Conservation (phyloP, 2,797 vertebrate species). For the Anniella stebbinsi region DNA sequence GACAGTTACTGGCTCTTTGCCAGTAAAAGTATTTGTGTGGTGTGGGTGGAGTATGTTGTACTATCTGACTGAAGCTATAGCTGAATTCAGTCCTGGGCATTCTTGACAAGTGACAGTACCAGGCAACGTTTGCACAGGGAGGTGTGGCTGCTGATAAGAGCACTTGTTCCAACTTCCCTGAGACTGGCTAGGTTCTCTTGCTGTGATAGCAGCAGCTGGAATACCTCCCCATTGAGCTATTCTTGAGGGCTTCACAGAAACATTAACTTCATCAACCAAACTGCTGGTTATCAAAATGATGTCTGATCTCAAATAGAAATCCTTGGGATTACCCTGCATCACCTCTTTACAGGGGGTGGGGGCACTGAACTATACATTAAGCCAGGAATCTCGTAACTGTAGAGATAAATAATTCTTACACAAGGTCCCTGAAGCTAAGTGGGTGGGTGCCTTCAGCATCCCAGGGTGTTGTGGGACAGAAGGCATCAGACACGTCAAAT, state of each 20-base stretch:
- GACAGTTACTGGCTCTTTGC: neutral
- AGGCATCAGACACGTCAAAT: constrained; percentile 22
- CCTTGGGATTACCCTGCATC: neutral
- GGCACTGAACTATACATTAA: neutral
- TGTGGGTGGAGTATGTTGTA: neutral
- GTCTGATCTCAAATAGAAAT: neutral
- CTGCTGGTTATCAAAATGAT: neutral
- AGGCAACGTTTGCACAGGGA: neutral
- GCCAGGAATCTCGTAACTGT: neutral
- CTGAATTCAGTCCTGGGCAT: neutral
- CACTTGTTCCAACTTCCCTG: neutral
- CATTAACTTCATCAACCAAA: neutral
- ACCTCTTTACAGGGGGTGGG: neutral
- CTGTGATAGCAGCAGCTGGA: neutral
- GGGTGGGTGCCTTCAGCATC: neutral
- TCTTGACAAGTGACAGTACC: constrained; percentile 1
- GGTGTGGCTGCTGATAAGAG: constrained; percentile 16
- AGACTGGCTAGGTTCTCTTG: neutral
- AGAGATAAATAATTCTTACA: constrained; percentile 5
- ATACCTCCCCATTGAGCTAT: neutral
- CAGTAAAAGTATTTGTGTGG: neutral
- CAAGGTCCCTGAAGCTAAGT: neutral
- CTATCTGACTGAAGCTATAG: constrained; percentile 1
- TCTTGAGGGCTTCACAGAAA: neutral
- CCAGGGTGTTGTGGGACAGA: neutral